phyloP scores from a whole-genome alignment of 2,113 vertebrate species.

The Pyxicephalus adspersus region DNA sequence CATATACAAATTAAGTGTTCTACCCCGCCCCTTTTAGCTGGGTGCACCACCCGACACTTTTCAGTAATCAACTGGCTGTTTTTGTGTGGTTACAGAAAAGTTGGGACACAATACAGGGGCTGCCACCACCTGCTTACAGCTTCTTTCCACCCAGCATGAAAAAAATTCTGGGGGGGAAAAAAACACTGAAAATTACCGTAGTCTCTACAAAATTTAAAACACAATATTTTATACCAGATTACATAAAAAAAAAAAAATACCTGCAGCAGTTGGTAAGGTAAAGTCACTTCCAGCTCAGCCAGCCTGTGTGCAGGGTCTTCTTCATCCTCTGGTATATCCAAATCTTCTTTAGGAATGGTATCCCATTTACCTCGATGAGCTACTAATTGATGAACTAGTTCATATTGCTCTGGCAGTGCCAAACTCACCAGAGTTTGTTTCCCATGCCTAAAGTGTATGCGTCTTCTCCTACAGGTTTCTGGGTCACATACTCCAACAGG shows the following conservation, averaged over 20 bases:
- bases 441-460: conserved; percentile 88
- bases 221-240: neutral
- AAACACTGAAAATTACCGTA: too few relatives aligned
- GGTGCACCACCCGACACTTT: too few relatives aligned
- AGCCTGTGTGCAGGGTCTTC: conserved; percentile 85
- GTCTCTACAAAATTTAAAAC: neutral
- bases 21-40: too few relatives aligned
- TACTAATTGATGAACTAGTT: conserved; percentile 88
- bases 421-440: conserved; percentile 83
- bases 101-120: too few relatives aligned
- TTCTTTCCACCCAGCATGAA: too few relatives aligned
- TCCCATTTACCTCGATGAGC: conserved; percentile 91
- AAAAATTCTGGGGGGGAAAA: too few relatives aligned
- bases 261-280: conserved; percentile 89
- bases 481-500: conserved; percentile 70
- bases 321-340: conserved; percentile 84
- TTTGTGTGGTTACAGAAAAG: too few relatives aligned
- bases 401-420: conserved; percentile 90
- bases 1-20: too few relatives aligned
- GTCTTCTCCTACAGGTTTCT: conserved; percentile 81
- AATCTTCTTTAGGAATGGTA: conserved; percentile 89
- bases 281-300: conserved; percentile 91
- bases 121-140: too few relatives aligned
- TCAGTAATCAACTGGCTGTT: too few relatives aligned
- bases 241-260: conserved; percentile 64